Evolutionary conservation across 2,797 vertebrate species (phyloP), one percentile per base, ranked within the genome.

Genomic region (Pogonophryne albipinna): DNA sequence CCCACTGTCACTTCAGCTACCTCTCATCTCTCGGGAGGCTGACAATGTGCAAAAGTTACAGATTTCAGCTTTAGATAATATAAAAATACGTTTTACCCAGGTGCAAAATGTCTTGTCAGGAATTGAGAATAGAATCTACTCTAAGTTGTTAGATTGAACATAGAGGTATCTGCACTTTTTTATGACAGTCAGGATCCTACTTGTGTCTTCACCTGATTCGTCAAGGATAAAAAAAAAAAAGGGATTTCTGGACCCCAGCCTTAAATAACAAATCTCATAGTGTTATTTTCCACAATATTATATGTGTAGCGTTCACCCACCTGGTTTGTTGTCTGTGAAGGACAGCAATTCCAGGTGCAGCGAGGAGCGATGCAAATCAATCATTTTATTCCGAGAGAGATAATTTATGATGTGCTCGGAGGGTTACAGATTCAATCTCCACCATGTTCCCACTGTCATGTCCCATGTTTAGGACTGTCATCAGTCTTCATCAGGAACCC

Each of bases 351-450:
- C 95, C 96, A 95, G 95, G 91, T 96, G 96, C 85, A 91, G 93
- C 84, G 64, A 83, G 87, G 87, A 91, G 88, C 91, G 85, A 94
- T 94, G 96, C 95, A 96, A 97, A 97, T 99, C 97, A 97, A 97
- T 98, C 97, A 98, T 96, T 97, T 96, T 93, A 95, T 96, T 96
- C 94, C 93, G 93, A 94, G 93, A 95, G 93, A 93, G 96, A 97
- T 96, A 97, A 99, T 98, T 97, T 97, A 97, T 97, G 97, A 97
- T 95, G 96, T 94, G 95, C 95, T 96, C 94, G 92, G 92, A 95
- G 96, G 97, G 96, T 96, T 96, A 95, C 93, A 90, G 91, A 97
- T 97, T 96, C 95, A 97, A 97, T 98, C 97, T 97, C 92, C 92
- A 89, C 87, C 88, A 93, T 91, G 93, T 95, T 98, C 94, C 86